phyloP scores from a whole-genome alignment of 2,888 invertebrate species.

The Sicus ferrugineus region DNA sequence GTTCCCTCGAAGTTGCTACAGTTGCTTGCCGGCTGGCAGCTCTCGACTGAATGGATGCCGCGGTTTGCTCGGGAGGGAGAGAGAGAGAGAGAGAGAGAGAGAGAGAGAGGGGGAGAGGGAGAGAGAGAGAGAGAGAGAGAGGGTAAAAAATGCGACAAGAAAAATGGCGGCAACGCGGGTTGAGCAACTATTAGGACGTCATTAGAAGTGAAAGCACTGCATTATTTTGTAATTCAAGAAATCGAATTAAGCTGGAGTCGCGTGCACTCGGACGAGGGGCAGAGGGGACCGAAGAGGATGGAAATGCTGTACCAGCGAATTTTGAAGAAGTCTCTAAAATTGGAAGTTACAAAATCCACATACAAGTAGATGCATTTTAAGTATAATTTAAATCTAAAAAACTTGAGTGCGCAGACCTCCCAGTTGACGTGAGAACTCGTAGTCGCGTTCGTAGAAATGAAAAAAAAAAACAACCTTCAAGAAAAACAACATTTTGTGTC shows the following conservation, averaged over 20 bases:
- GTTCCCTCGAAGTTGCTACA: constrained; percentile 8
- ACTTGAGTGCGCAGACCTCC: too few species aligned
- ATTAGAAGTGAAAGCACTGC: constrained; percentile 22
- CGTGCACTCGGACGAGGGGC: too few species aligned
- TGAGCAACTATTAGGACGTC: constrained; percentile 32
- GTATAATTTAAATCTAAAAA: too few species aligned
- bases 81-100: neutral
- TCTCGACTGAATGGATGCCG: neutral
- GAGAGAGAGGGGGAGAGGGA: neutral
- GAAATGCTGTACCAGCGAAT: too few species aligned
- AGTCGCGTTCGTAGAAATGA: too few species aligned
- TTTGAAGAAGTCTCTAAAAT: too few species aligned
- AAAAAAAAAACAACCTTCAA: too few species aligned
- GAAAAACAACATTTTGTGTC: too few species aligned
- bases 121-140: neutral
- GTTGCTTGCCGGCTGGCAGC: neutral
- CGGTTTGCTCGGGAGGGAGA: neutral
- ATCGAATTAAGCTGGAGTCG: constrained; percentile 29
- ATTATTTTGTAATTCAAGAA: constrained; percentile 25
- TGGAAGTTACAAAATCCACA: too few species aligned
- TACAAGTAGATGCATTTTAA: too few species aligned
- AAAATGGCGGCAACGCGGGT: constrained; percentile 25
- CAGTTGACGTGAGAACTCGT: too few species aligned
- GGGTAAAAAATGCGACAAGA: neutral
- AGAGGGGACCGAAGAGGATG: too few species aligned